Evolutionary conservation across 53 echinoderm and acorn worm species (phyloP).

Genomic region (Mesocentrotus franciscanus): DNA sequence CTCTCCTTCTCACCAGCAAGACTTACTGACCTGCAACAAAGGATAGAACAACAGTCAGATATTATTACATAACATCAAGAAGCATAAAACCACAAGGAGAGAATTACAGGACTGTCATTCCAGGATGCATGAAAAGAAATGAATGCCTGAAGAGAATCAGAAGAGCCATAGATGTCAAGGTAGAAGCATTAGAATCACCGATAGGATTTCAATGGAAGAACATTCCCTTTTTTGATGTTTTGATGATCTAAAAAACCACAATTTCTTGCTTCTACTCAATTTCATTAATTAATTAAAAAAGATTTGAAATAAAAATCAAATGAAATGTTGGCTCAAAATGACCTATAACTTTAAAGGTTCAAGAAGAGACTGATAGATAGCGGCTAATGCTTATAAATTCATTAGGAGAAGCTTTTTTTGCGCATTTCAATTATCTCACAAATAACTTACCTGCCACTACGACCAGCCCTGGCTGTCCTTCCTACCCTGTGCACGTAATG

Average conservation of each 20-base stretch:
- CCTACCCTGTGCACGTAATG: constrained; percentile 99
- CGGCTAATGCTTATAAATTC: too few species aligned
- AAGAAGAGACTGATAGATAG: too few species aligned
- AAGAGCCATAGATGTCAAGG: neutral
- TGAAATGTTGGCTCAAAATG: too few species aligned
- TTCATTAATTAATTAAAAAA: too few species aligned
- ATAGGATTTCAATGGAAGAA: neutral
- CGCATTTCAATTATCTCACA: neutral
- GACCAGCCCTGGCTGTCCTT: constrained; percentile 94
- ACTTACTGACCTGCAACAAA: constrained; percentile 87
- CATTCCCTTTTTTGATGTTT: neutral
- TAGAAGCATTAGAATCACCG: neutral
- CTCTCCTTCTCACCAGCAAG: constrained; percentile 96
- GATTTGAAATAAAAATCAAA: too few species aligned
- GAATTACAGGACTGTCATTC: neutral
- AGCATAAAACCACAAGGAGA: too few species aligned
- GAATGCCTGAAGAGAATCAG: neutral
- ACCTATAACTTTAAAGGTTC: too few species aligned
- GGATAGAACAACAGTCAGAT: neutral
- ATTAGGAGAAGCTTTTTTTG: too few species aligned
- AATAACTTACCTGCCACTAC: constrained; percentile 84
- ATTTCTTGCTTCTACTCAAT: too few species aligned
- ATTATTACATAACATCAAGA: too few species aligned
- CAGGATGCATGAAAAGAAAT: neutral
- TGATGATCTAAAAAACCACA: too few species aligned